Percentiles rank a stretch among this genome's conserved stretches.
These are phyloP conservation scores for Thrips palmi DNA, from an alignment of 1,140 invertebrate genomes.

Conservation along the genomic window DNA sequence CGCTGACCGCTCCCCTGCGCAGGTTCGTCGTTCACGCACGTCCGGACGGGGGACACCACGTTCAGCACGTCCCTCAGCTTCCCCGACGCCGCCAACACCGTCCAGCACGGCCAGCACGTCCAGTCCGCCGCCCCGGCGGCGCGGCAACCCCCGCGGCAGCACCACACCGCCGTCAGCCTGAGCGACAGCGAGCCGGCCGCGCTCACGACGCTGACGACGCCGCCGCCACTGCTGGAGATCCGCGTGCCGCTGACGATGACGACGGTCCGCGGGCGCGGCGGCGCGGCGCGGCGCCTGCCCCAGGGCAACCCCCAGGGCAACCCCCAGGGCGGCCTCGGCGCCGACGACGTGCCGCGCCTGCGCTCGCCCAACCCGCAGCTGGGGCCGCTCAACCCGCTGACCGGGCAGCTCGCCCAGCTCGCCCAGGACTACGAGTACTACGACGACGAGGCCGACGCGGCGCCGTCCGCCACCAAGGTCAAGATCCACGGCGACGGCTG, in stretches of 20 bases:
- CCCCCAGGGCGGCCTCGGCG: not conserved
- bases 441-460: constrained; percentile 21
- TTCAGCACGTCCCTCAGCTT: constrained; percentile 23
- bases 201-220: no score
- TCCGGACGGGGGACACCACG: constrained; percentile 10
- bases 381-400: constrained; percentile 15
- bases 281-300: constrained; percentile 18
- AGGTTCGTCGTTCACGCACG: no score
- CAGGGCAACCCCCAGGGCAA: constrained; percentile 1
- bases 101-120: constrained; percentile 15
- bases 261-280: not conserved
- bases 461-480: constrained; percentile 33
- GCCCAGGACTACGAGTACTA: constrained; percentile 24
- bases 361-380: not conserved
- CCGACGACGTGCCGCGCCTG: not conserved
- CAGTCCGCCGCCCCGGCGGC: constrained; percentile 10
- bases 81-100: constrained; percentile 22
- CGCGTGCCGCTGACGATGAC: no score
- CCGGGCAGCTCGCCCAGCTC: constrained; percentile 22
- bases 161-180: no score
- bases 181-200: no score
- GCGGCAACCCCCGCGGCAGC: no score
- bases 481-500: constrained; percentile 33
- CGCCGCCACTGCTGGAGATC: no score
- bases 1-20: no score